Evolutionary conservation across 2,888 invertebrate genomes (phyloP).

Genomic region (Nasonia oneida): DNA sequence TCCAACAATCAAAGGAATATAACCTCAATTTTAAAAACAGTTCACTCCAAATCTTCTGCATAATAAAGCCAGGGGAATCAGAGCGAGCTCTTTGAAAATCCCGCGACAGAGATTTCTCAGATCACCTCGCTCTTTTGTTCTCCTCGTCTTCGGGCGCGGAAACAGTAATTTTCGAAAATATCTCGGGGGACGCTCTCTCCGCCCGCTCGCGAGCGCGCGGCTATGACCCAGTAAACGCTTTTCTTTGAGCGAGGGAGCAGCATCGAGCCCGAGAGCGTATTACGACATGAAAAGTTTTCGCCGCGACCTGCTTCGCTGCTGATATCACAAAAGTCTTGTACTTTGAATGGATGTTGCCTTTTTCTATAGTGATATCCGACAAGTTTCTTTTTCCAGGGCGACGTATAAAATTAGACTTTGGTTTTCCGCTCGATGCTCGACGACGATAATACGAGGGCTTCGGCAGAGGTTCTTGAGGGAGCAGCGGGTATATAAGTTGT

Average conservation of each 20-base stretch:
- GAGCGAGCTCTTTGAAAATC: not conserved
- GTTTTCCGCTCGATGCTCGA: not conserved
- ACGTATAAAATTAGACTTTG: not conserved
- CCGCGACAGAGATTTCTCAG: not conserved
- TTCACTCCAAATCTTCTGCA: not conserved
- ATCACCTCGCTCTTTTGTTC: slow-evolving; percentile 23
- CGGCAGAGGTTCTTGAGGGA: too few species aligned
- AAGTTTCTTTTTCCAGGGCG: not conserved
- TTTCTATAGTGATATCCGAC: not conserved
- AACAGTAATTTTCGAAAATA: slow-evolving; percentile 53
- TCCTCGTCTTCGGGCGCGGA: not conserved
- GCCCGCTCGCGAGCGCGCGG: not conserved
- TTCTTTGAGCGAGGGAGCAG: slow-evolving; percentile 44
- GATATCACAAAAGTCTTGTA: not conserved
- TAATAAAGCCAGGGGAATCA: slow-evolving; percentile 3
- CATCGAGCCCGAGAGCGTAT: not conserved
- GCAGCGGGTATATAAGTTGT: not conserved
- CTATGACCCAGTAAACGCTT: slow-evolving; percentile 48
- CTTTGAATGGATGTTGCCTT: slow-evolving; percentile 4
- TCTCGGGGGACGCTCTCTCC: slow-evolving; percentile 31
- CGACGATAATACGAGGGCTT: not conserved
- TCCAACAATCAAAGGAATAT: not conserved
- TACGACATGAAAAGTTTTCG: slow-evolving; percentile 22
- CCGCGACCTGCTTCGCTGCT: not conserved
- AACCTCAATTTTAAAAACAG: not conserved